Percentiles rank a stretch among this genome's conserved stretches.
These are phyloP conservation scores for Morone chrysops DNA, from an alignment of 2,113 vertebrate species.

Conservation along the genomic window DNA sequence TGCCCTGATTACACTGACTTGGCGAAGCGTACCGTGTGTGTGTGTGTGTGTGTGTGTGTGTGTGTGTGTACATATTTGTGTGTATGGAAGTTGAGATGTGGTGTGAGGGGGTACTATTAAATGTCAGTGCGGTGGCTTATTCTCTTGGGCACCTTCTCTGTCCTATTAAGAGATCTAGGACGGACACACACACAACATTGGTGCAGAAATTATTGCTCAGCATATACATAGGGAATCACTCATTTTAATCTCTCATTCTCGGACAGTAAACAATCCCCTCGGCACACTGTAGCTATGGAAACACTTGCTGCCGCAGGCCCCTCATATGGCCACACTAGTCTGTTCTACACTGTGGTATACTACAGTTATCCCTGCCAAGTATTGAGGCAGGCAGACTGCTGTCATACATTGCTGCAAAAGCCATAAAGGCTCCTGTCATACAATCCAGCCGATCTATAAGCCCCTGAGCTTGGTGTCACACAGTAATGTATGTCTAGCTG, in stretches of 20 bases:
- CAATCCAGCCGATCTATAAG: slow-evolving; percentile 71
- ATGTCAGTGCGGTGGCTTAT: slow-evolving; percentile 40
- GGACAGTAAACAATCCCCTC: slow-evolving; percentile 54
- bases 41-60: slow-evolving; percentile 16
- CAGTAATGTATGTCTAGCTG: slow-evolving; percentile 75
- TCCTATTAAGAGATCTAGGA: slow-evolving; percentile 36
- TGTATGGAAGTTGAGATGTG: slow-evolving; percentile 18
- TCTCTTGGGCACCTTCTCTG: slow-evolving; percentile 30
- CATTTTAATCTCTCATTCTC: slow-evolving; percentile 47
- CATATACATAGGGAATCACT: slow-evolving; percentile 27
- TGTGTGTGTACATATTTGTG: slow-evolving; percentile 36
- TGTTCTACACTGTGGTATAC: slow-evolving; percentile 49
- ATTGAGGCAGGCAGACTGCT: slow-evolving; percentile 61
- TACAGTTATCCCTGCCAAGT: slow-evolving; percentile 66
- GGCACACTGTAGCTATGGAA: slow-evolving; percentile 65
- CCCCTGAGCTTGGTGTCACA: slow-evolving; percentile 72
- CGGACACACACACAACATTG: slow-evolving; percentile 3
- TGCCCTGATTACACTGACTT: slow-evolving; percentile 76
- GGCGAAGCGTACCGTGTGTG: slow-evolving; percentile 37
- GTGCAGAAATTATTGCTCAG: slow-evolving; percentile 45
- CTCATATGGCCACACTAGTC: slow-evolving; percentile 47
- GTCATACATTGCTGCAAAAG: slow-evolving; percentile 71
- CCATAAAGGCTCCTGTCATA: slow-evolving; percentile 75
- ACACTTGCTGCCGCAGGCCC: slow-evolving; percentile 55
- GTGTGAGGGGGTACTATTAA: slow-evolving; percentile 15